These are phyloP conservation scores for Notocelia uddmanniana DNA, from an alignment of 2,888 invertebrate species.

Conservation along the genomic window DNA sequence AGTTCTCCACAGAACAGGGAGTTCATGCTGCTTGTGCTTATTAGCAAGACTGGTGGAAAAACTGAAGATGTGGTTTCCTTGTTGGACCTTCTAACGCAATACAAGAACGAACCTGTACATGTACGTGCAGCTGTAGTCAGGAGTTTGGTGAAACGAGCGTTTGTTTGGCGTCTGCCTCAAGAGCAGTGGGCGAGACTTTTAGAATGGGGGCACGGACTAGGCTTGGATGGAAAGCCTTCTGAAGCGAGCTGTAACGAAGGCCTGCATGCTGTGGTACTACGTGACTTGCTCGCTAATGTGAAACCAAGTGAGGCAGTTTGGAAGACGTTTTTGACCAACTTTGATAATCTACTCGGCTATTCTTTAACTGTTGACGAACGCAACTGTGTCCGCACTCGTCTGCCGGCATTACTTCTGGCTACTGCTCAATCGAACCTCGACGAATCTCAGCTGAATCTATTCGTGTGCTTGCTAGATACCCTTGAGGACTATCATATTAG, in stretches of 20 bases:
- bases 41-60: conserved; percentile 70
- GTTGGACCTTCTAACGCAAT: conserved; percentile 58
- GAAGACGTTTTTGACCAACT: conserved; percentile 57
- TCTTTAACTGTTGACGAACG: conserved; percentile 58
- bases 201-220: conserved; percentile 64
- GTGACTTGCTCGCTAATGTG: conserved; percentile 56
- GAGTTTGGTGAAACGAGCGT: conserved; percentile 68
- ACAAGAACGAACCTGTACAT: conserved; percentile 66
- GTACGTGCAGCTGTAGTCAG: conserved; percentile 68
- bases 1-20: conserved; percentile 63
- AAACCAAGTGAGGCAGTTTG: conserved; percentile 52
- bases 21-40: conserved; percentile 69
- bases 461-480: conserved; percentile 57
- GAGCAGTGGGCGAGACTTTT: conserved; percentile 63
- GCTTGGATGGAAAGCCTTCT: conserved; percentile 63
- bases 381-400: conserved; percentile 49
- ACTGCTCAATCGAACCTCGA: conserved; percentile 47
- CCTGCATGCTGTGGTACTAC: conserved; percentile 66
- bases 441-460: conserved; percentile 43
- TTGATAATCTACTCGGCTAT: conserved; percentile 63
- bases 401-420: conserved; percentile 54
- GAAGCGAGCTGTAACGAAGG: conserved; percentile 66
- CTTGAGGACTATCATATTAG: conserved; percentile 57
- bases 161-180: conserved; percentile 66
- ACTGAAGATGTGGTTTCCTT: conserved; percentile 59